A percentile compares a stretch with the other conserved stretches of the same genome.
Conservation (phyloP, 2,888 invertebrate genomes). For the Cordylochernes scorpioides region DNA sequence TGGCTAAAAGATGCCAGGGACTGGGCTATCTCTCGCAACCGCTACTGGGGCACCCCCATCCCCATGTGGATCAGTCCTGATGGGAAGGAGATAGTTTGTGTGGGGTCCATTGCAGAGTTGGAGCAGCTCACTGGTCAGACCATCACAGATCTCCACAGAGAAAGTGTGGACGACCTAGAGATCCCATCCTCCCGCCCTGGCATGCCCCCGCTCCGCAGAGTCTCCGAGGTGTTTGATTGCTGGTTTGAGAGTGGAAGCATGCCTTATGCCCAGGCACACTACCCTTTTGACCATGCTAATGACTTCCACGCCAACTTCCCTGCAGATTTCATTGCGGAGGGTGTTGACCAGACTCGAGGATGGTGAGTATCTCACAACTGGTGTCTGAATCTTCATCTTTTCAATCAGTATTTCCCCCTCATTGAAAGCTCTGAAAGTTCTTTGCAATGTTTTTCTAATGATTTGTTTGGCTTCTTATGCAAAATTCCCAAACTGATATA, state of each 20-base stretch:
- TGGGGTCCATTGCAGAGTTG: constrained; percentile 77
- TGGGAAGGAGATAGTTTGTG: constrained; percentile 66
- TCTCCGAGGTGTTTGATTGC: constrained; percentile 91
- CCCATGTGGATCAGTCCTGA: constrained; percentile 84
- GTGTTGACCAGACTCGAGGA: constrained; percentile 87
- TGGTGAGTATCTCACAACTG: constrained; percentile 33
- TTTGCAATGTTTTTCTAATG: too few relatives aligned
- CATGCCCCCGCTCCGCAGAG: constrained; percentile 50
- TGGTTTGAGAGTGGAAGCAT: constrained; percentile 99
- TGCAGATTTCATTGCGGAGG: constrained; percentile 98
- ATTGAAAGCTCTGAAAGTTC: too few relatives aligned
- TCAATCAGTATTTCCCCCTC: too few relatives aligned
- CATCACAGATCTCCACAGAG: constrained; percentile 73
- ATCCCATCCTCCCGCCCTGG: constrained; percentile 68
- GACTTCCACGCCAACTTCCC: constrained; percentile 75
- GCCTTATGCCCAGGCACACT: constrained; percentile 92
- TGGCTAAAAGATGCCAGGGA: constrained; percentile 92
- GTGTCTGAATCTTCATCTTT: too few relatives aligned
- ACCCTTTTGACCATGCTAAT: constrained; percentile 72
- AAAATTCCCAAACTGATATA: too few relatives aligned
- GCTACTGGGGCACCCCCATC: constrained; percentile 98
- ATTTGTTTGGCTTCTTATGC: too few relatives aligned
- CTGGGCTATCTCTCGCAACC: constrained; percentile 72
- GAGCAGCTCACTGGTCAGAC: constrained; percentile 48
- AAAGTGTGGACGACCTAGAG: constrained; percentile 65